A percentile compares a stretch with the other conserved stretches of the same genome.
phyloP scores from a whole-genome alignment of 2,113 vertebrate genomes.

The Chaetodon auriga region DNA sequence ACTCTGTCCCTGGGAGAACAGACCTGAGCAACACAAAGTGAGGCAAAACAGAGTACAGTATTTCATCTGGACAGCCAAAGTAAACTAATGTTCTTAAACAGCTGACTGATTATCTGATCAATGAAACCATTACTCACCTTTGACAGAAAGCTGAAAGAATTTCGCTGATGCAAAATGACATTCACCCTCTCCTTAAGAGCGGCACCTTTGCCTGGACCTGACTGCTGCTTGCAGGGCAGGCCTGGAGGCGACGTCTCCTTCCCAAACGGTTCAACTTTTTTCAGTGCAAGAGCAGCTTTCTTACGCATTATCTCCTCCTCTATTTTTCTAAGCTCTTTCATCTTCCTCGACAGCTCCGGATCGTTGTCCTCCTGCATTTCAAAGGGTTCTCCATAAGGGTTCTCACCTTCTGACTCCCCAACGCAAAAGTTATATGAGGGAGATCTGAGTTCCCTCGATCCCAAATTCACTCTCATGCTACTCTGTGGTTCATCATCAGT shows the following conservation, averaged over 20 bases:
- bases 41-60: neutral
- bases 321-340: slow-evolving; percentile 48
- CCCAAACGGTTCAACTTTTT: neutral
- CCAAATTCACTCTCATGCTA: neutral
- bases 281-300: slow-evolving; percentile 57
- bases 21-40: slow-evolving; percentile 10
- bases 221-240: neutral
- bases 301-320: slow-evolving; percentile 58
- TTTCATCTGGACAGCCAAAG: neutral
- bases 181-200: slow-evolving; percentile 67
- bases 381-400: slow-evolving; percentile 14
- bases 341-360: slow-evolving; percentile 62
- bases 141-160: neutral
- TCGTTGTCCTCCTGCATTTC: slow-evolving; percentile 8
- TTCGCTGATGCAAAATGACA: slow-evolving; percentile 51
- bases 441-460: neutral
- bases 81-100: neutral
- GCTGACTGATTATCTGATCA: neutral
- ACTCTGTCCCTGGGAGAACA: neutral
- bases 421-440: neutral
- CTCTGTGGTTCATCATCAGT: neutral
- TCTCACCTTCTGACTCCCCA: neutral
- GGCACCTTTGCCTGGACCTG: neutral
- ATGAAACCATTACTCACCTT: slow-evolving; percentile 46
- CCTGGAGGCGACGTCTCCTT: fast-evolving